Percentiles rank a stretch among this genome's conserved stretches.
Conservation (phyloP, 2,888 invertebrate species). For the Pelosia muscerda region DNA sequence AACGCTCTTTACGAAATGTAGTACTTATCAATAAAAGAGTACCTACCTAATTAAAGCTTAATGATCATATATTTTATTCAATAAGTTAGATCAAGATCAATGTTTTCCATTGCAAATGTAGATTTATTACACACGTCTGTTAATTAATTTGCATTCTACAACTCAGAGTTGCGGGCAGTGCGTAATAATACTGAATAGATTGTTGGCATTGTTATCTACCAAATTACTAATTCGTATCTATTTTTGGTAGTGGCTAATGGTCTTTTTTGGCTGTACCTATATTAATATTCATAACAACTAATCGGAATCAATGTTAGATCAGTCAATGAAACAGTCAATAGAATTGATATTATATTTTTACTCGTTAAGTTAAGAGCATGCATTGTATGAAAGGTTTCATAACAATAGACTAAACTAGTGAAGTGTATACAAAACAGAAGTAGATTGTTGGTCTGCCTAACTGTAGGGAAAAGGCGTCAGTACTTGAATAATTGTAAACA, state of each 20-base stretch:
- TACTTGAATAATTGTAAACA: too few species aligned
- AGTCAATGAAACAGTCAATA: too few species aligned
- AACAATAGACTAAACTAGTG: too few species aligned
- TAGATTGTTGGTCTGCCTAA: neutral
- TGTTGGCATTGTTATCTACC: slow-evolving; percentile 1
- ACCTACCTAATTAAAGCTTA: neutral
- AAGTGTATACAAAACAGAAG: neutral
- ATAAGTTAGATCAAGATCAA: too few species aligned
- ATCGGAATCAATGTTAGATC: too few species aligned
- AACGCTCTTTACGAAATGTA: too few species aligned
- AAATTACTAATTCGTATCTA: slow-evolving; percentile 7
- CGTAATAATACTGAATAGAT: slow-evolving; percentile 9
- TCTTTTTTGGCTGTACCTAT: neutral
- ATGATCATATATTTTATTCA: too few species aligned
- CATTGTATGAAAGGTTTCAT: too few species aligned
- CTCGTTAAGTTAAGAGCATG: neutral
- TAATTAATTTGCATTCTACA: slow-evolving; percentile 14
- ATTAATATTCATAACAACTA: neutral
- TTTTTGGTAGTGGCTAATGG: neutral
- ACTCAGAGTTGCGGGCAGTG: slow-evolving; percentile 6
- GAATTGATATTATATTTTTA: neutral
- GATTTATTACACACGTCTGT: neutral
- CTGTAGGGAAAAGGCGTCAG: neutral
- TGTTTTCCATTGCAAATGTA: neutral
- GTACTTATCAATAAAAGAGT: neutral